Conservation (phyloP, 1,140 invertebrate species). For the Coelopa frigida region DNA sequence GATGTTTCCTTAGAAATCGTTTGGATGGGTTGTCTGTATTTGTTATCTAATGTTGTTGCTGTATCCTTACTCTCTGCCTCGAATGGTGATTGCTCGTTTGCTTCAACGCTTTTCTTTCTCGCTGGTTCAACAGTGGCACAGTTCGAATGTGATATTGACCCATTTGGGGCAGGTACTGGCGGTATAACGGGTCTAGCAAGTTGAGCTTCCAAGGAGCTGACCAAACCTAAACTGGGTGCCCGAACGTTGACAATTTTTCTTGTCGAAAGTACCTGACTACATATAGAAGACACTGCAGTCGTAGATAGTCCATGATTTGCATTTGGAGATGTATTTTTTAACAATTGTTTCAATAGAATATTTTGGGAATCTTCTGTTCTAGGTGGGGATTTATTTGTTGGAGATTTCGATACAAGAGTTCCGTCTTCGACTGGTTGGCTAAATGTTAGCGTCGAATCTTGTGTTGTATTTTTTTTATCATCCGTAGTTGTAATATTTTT, state of each 20-base stretch:
- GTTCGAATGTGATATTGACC: slow-evolving; percentile 15
- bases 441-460: neutral
- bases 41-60: slow-evolving; percentile 14
- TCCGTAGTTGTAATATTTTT: no score
- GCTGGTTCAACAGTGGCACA: slow-evolving; percentile 38
- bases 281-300: neutral
- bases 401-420: no score
- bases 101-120: slow-evolving; percentile 4
- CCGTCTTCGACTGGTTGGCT: slow-evolving; percentile 9
- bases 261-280: slow-evolving; percentile 46
- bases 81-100: neutral
- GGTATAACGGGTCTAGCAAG: slow-evolving; percentile 63
- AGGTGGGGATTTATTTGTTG: no score
- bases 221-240: slow-evolving; percentile 57
- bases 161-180: slow-evolving; percentile 47
- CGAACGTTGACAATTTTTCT: slow-evolving; percentile 47
- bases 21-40: slow-evolving; percentile 30
- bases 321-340: slow-evolving; percentile 78
- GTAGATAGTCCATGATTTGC: slow-evolving; percentile 22
- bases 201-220: slow-evolving; percentile 65
- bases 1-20: slow-evolving; percentile 47
- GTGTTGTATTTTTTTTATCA: neutral
- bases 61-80: neutral
- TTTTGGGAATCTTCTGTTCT: slow-evolving; percentile 76
- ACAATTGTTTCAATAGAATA: slow-evolving; percentile 79